phyloP scores from a whole-genome alignment of 1,140 invertebrate genomes.

The Paralvinella palmiformis region DNA sequence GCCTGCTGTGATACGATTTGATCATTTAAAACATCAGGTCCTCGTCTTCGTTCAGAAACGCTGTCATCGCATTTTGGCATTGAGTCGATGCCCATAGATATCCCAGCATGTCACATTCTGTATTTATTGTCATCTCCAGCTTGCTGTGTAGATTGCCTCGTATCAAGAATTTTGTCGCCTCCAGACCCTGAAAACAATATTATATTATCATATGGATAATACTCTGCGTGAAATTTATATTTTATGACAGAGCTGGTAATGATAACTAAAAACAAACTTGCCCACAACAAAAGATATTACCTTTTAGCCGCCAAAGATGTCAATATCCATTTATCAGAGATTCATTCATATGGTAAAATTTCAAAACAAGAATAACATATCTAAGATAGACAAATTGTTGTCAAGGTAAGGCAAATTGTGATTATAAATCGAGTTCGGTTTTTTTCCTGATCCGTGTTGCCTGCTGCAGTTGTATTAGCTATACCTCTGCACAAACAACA shows the following conservation, averaged over 20 bases:
- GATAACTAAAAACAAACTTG: neutral
- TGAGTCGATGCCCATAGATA: slow-evolving; percentile 60
- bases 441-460: too few relatives aligned
- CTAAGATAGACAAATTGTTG: too few relatives aligned
- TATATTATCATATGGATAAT: slow-evolving; percentile 7
- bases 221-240: neutral
- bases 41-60: slow-evolving; percentile 36
- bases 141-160: slow-evolving; percentile 47
- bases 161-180: slow-evolving; percentile 56
- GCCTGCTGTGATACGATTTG: too few relatives aligned
- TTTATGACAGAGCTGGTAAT: neutral
- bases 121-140: slow-evolving; percentile 55
- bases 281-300: too few relatives aligned
- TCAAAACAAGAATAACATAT: too few relatives aligned
- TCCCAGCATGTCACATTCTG: slow-evolving; percentile 55
- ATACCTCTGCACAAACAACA: too few relatives aligned
- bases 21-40: slow-evolving; percentile 6
- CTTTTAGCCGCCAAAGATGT: too few relatives aligned
- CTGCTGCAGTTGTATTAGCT: too few relatives aligned
- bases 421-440: too few relatives aligned
- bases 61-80: slow-evolving; percentile 54
- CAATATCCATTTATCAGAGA: too few relatives aligned
- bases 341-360: too few relatives aligned
- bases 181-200: slow-evolving; percentile 53
- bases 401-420: too few relatives aligned